phyloP scores from a whole-genome alignment of 2,888 invertebrate species.

The Cabera pusaria region DNA sequence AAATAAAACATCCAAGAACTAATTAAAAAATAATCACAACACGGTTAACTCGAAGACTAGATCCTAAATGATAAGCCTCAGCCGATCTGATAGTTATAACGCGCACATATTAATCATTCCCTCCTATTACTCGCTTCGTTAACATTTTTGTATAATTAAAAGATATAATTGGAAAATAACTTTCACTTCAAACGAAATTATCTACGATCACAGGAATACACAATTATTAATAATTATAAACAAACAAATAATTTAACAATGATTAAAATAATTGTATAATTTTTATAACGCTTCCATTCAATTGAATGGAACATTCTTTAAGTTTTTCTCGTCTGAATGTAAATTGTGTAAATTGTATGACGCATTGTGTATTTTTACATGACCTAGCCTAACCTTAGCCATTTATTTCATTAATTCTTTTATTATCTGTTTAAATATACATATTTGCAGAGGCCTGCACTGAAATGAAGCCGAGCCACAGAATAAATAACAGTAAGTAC shows the following conservation, averaged over 20 bases:
- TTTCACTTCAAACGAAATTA: slow-evolving; percentile 17
- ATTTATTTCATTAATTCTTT: slow-evolving; percentile 9
- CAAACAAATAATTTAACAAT: slow-evolving; percentile 1
- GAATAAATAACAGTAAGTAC: too few species aligned
- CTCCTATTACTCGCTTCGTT: slow-evolving; percentile 43
- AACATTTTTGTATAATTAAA: slow-evolving; percentile 40
- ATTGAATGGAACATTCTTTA: slow-evolving; percentile 5
- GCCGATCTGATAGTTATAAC: slow-evolving; percentile 36
- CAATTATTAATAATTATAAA: slow-evolving; percentile 5
- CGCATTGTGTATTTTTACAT: slow-evolving; percentile 12
- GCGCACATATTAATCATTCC: slow-evolving; percentile 41
- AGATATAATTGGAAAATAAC: slow-evolving; percentile 13
- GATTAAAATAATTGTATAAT: slow-evolving; percentile 8
- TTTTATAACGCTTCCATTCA: slow-evolving; percentile 1
- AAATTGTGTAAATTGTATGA: slow-evolving; percentile 12
- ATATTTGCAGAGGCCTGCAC: slow-evolving; percentile 10
- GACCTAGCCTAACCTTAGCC: slow-evolving; percentile 21
- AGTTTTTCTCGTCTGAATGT: slow-evolving; percentile 6
- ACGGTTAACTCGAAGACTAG: slow-evolving; percentile 43
- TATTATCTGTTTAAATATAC: slow-evolving; percentile 3
- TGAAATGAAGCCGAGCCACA: not conserved
- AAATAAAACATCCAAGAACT: not conserved
- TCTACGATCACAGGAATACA: slow-evolving; percentile 8
- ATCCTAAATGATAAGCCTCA: slow-evolving; percentile 43
- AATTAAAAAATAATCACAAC: slow-evolving; percentile 9